These are phyloP conservation scores for Platalea minor DNA, from an alignment of 2,797 vertebrate genomes.

Conservation along the genomic window DNA sequence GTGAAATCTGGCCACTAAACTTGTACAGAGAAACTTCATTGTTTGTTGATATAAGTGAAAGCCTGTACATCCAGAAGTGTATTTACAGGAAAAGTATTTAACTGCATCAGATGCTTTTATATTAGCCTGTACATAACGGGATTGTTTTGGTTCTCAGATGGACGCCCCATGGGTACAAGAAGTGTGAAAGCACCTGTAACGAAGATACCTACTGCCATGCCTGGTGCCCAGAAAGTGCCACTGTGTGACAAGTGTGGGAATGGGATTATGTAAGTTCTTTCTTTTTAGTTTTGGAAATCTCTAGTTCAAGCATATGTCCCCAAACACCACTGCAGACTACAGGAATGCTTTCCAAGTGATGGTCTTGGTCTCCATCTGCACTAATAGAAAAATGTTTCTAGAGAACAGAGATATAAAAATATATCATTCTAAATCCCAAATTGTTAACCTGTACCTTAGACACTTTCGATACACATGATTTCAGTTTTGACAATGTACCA, in stretches of 20 bases:
- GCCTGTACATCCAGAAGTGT: not conserved
- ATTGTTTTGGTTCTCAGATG: slow-evolving; percentile 75
- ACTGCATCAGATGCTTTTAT: not conserved
- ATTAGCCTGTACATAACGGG: not conserved
- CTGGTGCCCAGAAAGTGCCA: slow-evolving; percentile 90
- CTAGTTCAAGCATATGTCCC: not conserved
- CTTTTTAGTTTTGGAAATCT: not conserved
- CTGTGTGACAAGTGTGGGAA: slow-evolving; percentile 95
- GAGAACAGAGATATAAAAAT: not conserved
- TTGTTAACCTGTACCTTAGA: not conserved
- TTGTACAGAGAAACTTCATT: not conserved
- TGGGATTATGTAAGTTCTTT: slow-evolving; percentile 90
- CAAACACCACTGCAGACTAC: not conserved
- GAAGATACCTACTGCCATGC: slow-evolving; percentile 77
- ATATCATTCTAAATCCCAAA: not conserved
- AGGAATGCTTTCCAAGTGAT: not conserved
- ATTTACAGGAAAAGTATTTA: not conserved
- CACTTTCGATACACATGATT: not conserved
- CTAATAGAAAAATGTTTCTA: not conserved
- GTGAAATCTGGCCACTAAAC: not conserved
- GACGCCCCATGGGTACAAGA: slow-evolving; percentile 85
- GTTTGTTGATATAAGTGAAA: not conserved
- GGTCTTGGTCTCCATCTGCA: not conserved
- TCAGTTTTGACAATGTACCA: not conserved
- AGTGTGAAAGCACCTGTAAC: slow-evolving; percentile 89